Percentiles rank a stretch among this genome's conserved stretches.
These are phyloP conservation scores for Acholoe squamosa DNA, from an alignment of 2,888 invertebrate genomes.

Conservation along the genomic window DNA sequence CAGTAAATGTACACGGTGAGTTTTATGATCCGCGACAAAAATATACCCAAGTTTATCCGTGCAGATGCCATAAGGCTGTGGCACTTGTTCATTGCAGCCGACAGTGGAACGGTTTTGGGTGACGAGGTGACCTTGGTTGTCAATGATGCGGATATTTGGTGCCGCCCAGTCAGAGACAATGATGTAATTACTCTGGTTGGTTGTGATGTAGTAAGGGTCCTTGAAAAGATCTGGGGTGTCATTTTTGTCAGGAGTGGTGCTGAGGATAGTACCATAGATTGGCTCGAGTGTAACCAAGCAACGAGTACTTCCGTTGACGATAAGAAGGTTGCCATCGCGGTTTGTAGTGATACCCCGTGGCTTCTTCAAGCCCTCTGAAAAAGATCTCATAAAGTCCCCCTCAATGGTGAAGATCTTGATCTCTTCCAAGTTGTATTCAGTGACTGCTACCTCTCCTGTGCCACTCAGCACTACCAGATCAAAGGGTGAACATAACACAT, in stretches of 20 bases:
- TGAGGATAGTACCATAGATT: slow-evolving; percentile 70
- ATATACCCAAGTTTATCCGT: slow-evolving; percentile 78
- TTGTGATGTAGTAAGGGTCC: slow-evolving; percentile 79
- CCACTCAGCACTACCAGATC: slow-evolving; percentile 76
- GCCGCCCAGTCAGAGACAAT: slow-evolving; percentile 79
- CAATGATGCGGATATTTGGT: slow-evolving; percentile 78
- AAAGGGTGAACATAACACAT: slow-evolving; percentile 75
- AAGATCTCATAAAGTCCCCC: slow-evolving; percentile 63
- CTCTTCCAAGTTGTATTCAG: slow-evolving; percentile 77
- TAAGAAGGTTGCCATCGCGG: slow-evolving; percentile 74
- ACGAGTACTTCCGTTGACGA: slow-evolving; percentile 76
- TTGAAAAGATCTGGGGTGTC: slow-evolving; percentile 73
- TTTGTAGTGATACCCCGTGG: slow-evolving; percentile 78
- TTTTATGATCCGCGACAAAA: slow-evolving; percentile 79
- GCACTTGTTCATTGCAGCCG: slow-evolving; percentile 73
- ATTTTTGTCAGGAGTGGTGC: slow-evolving; percentile 73
- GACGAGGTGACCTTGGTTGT: slow-evolving; percentile 70
- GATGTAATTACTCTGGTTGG: slow-evolving; percentile 72
- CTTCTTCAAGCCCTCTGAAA: slow-evolving; percentile 74
- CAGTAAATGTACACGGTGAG: slow-evolving; percentile 77
- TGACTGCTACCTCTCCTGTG: slow-evolving; percentile 76
- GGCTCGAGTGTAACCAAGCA: slow-evolving; percentile 75
- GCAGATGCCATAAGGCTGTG: slow-evolving; percentile 80
- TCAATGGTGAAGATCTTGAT: slow-evolving; percentile 75
- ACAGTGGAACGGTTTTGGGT: slow-evolving; percentile 76